Percentiles rank a stretch among this genome's conserved stretches.
Evolutionary conservation across 2,888 invertebrate genomes (phyloP).

Genomic region (Oxystoma pomonae): DNA sequence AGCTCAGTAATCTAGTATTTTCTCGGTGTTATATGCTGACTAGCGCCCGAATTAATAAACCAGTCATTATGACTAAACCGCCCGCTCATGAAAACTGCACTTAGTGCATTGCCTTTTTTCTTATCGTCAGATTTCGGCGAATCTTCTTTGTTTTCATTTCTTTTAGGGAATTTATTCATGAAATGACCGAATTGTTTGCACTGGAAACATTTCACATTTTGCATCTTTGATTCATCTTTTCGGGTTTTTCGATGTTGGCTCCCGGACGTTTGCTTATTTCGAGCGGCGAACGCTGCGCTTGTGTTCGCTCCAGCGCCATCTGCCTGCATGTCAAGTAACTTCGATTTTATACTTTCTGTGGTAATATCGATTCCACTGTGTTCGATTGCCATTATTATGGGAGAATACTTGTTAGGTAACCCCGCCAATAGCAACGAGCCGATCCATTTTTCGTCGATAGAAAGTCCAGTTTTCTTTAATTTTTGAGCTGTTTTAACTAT

Average conservation of each 20-base stretch:
- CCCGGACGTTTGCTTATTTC: not conserved
- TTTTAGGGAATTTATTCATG: slow-evolving; percentile 23
- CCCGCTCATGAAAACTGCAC: slow-evolving; percentile 25
- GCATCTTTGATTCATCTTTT: not conserved
- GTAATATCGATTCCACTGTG: not conserved
- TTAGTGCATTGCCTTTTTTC: slow-evolving; percentile 22
- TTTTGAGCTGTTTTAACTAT: slow-evolving; percentile 13
- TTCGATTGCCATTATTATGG: slow-evolving; percentile 1
- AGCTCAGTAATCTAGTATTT: too few relatives aligned
- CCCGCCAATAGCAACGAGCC: not conserved
- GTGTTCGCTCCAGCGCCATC: not conserved
- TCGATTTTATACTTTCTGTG: slow-evolving; percentile 2
- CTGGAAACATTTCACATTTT: slow-evolving; percentile 1
- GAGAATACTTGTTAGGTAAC: not conserved
- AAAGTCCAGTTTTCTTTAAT: not conserved
- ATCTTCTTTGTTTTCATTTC: slow-evolving; percentile 3
- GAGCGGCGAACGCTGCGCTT: not conserved
- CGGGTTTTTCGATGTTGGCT: not conserved
- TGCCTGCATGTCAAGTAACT: not conserved
- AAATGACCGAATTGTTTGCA: slow-evolving; percentile 21
- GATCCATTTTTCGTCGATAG: not conserved
- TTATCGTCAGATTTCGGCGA: not conserved
- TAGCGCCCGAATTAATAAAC: too few relatives aligned
- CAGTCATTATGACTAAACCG: too few relatives aligned
- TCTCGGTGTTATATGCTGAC: too few relatives aligned